Base-by-base conservation (phyloP, 2,888 invertebrate species). In the Busseola fusca region DNA sequence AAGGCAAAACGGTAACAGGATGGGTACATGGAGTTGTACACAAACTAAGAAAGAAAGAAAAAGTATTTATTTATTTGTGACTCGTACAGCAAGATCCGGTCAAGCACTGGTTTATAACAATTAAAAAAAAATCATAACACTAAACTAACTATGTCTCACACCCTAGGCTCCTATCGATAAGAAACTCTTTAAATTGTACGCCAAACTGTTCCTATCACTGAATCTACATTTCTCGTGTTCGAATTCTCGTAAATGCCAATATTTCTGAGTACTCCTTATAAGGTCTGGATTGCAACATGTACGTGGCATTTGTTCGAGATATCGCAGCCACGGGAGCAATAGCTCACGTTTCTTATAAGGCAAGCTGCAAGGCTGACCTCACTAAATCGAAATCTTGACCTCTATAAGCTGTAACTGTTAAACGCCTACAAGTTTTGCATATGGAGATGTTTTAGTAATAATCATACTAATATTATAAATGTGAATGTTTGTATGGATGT, bases 381-480 rank as follows among this genome's bases (percentile, higher is more conserved):
- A 71, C 52, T 64, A 65, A 42, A 69, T 67, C 65, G 62, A 81
- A 78, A 76, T 69, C 64, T 76, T 73, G 75, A 76, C 74, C 74
- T 73, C 68, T 69, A 58, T 75, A 58, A 65, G 77, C 64, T 63
- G 45, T 69, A 69, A 72, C 69, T 72, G 73, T 72, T 65, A 40
- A 63, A 78, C 84, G 62, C 72, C 75, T 64, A 72, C 78, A 12
- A 64, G 30, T 21, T 69, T 69, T 74, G 3, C 67, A 68, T n/a
- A 69, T 64, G 48, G 60, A 70, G 58, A 68, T 63, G 48, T 69
- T 62, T 56, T n/a, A 52, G 64, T 60, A 54, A 37, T 42, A 34
- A 34, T 34, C 34, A 34, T 34, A 34, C 5, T 2, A 4, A 34
- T 34, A 34, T 34, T 34, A 34, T 2, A 34, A 34, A 34, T 7